Base-by-base conservation (phyloP, 2,888 invertebrate species). In the Mechanitis mazaeus region DNA sequence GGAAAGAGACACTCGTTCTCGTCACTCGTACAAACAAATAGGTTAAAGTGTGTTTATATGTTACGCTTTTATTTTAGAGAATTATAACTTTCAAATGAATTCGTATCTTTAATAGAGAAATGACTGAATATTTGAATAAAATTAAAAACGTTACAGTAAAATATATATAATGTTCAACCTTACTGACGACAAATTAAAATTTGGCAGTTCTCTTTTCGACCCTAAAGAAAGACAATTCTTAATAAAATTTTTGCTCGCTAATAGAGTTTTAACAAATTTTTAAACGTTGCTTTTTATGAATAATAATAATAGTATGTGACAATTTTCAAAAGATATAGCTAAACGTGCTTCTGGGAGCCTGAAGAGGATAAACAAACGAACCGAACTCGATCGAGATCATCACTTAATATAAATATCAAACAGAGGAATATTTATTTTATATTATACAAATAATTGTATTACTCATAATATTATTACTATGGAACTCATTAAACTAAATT, bases 291-390 rank as follows among this genome's bases (percentile, higher is more conserved):
- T 42, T 42, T 9, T 9, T 50, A 31, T 50, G 9, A 31, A 50
- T 31, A 9, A 50, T 20, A 50, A 31, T 50, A 50, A 31, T 31
- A 50, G 7, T 9, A 50, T 31, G 50, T 50, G 50, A 50, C 50
- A 28, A 31, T 50, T 28, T 50, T 11, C 7, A 50, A 28, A 50
- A 50, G 50, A 50, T n/a, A 50, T 50, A 31, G 56, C 55, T 62
- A 38, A 55, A 57, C 56, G 50, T 55, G 56, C 59, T 57, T 54
- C n/a, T 33, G 20, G 42, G 55, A 57, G 56, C 50, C 56, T 63
- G 28, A 54, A 59, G 45, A 12, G 54, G 54, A 50, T 57, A 42
- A 54, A 45, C 50, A 62, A 62, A 61, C 57, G 55, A 57, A 38
- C 53, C 5, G 50, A 35, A 33, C 55, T 47, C 47, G 2, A 56